These are phyloP conservation scores for Bujurquina vittata DNA, from an alignment of 2,113 vertebrate species.

Conservation along the genomic window DNA sequence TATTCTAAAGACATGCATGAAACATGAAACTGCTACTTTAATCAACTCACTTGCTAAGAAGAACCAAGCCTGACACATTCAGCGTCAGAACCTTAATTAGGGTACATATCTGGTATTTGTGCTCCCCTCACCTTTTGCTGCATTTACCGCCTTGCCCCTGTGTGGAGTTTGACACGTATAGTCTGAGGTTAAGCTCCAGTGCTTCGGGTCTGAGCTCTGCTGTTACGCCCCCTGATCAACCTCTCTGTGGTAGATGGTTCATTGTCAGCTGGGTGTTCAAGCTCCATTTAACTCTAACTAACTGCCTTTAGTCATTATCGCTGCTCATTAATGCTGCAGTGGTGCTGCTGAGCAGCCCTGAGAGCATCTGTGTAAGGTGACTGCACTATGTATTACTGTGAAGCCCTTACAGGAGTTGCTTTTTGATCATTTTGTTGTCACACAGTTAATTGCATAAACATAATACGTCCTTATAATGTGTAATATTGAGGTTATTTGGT, in stretches of 20 bases:
- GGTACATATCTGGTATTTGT: background rate
- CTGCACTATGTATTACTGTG: slow-evolving; percentile 29
- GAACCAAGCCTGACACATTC: background rate
- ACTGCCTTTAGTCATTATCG: slow-evolving; percentile 75
- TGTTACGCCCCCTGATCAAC: slow-evolving; percentile 51
- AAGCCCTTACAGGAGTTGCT: background rate
- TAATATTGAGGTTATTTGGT: slow-evolving; percentile 32
- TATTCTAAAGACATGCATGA: background rate
- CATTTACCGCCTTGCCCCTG: background rate
- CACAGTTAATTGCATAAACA: slow-evolving; percentile 35
- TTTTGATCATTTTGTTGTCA: slow-evolving; percentile 40
- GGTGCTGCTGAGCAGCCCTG: slow-evolving; percentile 38
- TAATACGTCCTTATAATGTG: slow-evolving; percentile 26
- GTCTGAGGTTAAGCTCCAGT: slow-evolving; percentile 46
- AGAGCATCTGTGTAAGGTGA: slow-evolving; percentile 49
- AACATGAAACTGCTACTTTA: background rate
- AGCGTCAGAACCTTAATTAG: slow-evolving; percentile 11
- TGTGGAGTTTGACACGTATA: slow-evolving; percentile 39
- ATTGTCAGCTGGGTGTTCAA: slow-evolving; percentile 78
- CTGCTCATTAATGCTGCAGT: slow-evolving; percentile 67
- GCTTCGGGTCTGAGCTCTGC: slow-evolving; percentile 38
- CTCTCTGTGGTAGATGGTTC: slow-evolving; percentile 54
- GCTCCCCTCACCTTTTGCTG: slow-evolving; percentile 17
- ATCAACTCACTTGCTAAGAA: background rate
- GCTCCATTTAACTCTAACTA: slow-evolving; percentile 80